Base-by-base conservation (phyloP, 2,113 vertebrate genomes). In the Clarias macrocephalus region DNA sequence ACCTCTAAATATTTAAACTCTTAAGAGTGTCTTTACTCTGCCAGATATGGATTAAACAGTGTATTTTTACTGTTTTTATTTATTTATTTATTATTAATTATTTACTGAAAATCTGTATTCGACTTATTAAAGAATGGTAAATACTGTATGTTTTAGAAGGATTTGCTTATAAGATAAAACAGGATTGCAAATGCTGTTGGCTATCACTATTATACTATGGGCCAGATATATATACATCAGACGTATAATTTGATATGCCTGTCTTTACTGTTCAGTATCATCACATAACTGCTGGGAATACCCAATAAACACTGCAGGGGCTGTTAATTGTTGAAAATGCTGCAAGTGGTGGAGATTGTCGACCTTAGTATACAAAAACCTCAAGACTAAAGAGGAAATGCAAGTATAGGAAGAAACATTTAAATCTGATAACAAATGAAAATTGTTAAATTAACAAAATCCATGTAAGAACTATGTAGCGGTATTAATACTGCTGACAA, bases 1-100 rank as follows among this genome's bases (percentile, higher is more conserved):
- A 54, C 15, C 90, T 89, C 91, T 91, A 81, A 91, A 80, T 16
- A 57, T 21, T 76, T 28, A 30, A 87, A 86, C 89, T 91, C 90
- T 91, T 92, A 88, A 86, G 73, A 88, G 19, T 59, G 72, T 23
- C 30, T 60, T 56, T 81, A 60, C 42, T 52, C 25, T 68, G 73
- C 37, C 28, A 81, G 63, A 21, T 73, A 48, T 33, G 19, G 3
- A 56, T 52, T 33, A 30, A 62, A 65, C 56, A 62, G 52, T 56
- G 54, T 82, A 52, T 23, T 5, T 70, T 79, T n/a, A 42, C 30
- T 15, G 15, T 48, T 48, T 48, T 48, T 48, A 2, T 37, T 37
- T 3, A 2, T 37, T 37, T 37, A 37, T 37, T 37, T 48, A 48
- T 48, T 48, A 48, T 48, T 48, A 48, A 48, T 48, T 48, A 48